Conservation (phyloP, 2,888 invertebrate genomes). For the Antheraea assamensis region DNA sequence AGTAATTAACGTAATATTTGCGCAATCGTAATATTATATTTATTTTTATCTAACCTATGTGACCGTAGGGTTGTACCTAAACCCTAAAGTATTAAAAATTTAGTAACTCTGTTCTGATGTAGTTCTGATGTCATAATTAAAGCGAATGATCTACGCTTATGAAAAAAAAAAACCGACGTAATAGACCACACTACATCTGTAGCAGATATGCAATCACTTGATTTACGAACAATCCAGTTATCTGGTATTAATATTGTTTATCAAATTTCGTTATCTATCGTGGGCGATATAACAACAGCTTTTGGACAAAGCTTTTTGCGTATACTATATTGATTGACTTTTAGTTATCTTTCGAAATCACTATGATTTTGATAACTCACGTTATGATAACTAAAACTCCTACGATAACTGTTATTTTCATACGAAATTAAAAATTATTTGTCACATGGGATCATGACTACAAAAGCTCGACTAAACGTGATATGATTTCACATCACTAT, state of each 20-base stretch:
- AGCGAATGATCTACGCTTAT: background rate
- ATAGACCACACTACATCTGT: background rate
- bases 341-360: background rate
- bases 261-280: conserved; percentile 10
- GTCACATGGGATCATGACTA: too few species aligned
- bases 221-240: conserved; percentile 15
- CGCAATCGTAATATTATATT: background rate
- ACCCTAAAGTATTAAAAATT: too few species aligned
- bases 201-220: conserved; percentile 1
- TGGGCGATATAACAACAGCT: conserved; percentile 22
- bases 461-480: too few species aligned
- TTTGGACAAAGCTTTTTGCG: conserved; percentile 30
- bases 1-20: background rate
- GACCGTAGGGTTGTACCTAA: background rate
- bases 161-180: background rate
- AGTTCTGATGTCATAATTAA: too few species aligned
- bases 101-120: too few species aligned
- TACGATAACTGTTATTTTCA: too few species aligned
- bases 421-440: too few species aligned
- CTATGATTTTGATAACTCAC: too few species aligned
- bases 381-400: too few species aligned
- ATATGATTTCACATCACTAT: too few species aligned
- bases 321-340: conserved; percentile 1
- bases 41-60: background rate
- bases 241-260: conserved; percentile 7